Evolutionary conservation across 2,797 vertebrate species (phyloP), one percentile per base, ranked within the genome.

Genomic region (Sebastes matsubarae): DNA sequence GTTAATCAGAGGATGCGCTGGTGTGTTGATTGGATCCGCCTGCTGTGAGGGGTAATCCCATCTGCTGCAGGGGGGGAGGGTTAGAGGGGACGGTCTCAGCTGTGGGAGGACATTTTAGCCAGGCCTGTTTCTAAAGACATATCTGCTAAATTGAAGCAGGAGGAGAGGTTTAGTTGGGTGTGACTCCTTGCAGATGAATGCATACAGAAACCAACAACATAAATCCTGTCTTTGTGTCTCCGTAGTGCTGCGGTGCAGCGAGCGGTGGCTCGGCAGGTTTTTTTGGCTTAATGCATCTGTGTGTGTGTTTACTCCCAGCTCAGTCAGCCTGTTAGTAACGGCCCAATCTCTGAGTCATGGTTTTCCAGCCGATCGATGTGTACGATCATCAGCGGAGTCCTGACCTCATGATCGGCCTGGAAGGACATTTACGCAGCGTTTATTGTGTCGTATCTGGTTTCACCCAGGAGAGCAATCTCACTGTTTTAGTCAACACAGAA

Each of bases 21-120:
- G 77, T 89, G 88, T 89, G 91, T 88, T 89, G 93, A 92, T 91
- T 90, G 90, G 89, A 91, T 93, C 83, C 79, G 64, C 90, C 87
- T 87, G 91, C 83, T 90, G 87, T 18, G 79, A 79, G 65, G 50
- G 80, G 81, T 89, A 88, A 89, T 93, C 88, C 88, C 83, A 88
- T 88, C 89, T 86, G 88, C 83, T 60, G 80, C 61, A 58, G n/a
- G 68, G 68, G 74, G 22, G 82, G 76, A 38, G 54, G 85, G 75
- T 69, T 46, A n/a, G 55, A 52, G 72, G 69, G 74, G 71, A 65
- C 74, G 2, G 55, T 18, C 16, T 27, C 67, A 34, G 65, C 63
- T 20, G 68, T 52, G 75, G 79, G 57, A 84, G 72, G 72, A 84
- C 30, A 59, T 59, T 75, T 76, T 55, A 59, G 18, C 65, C 66